phyloP scores from a whole-genome alignment of 2,113 vertebrate genomes.

The Condylura cristata region DNA sequence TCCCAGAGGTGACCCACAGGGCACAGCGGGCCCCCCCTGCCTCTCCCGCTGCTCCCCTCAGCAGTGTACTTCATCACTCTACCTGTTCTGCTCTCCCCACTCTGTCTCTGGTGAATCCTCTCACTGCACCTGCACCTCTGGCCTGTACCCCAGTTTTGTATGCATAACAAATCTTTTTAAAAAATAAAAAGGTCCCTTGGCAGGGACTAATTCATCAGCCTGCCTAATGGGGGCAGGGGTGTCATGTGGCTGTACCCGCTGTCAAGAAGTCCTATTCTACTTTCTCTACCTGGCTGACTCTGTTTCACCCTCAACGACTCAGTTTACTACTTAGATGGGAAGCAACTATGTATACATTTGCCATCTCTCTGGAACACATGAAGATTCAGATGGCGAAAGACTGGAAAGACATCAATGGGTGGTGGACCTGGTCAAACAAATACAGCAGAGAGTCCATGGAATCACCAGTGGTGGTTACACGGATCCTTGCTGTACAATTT shows the following conservation, averaged over 20 bases:
- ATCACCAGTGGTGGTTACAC: rapidly evolving
- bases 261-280: background rate
- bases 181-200: background rate
- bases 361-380: background rate
- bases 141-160: no score
- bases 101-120: no score
- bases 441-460: background rate
- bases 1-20: no score
- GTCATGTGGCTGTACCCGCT: no score
- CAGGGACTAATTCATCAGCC: background rate
- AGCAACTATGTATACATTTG: background rate
- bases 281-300: background rate
- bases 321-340: background rate
- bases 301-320: background rate
- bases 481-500: no score
- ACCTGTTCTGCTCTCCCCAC: no score
- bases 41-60: no score
- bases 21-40: no score
- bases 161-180: no score
- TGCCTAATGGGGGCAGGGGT: background rate
- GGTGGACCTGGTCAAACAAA: background rate
- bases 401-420: background rate
- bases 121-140: no score
- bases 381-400: background rate
- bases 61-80: no score